Evolutionary conservation across 2,797 vertebrate genomes (phyloP).

Genomic region (Oryzias dopingdopingensis): DNA sequence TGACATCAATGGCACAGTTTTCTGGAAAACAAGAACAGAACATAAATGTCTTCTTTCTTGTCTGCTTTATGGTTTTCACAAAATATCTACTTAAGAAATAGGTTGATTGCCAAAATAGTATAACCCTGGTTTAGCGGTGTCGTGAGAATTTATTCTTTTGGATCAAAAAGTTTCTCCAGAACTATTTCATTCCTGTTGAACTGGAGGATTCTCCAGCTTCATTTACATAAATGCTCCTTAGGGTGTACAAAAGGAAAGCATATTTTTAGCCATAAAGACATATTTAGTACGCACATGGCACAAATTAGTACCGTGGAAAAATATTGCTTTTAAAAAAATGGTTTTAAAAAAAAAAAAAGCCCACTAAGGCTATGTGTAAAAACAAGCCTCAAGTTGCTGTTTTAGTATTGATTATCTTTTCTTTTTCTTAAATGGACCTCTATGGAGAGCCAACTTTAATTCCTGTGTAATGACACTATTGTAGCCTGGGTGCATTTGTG

Average conservation of each 20-base stretch:
- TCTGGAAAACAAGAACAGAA: conserved; percentile 19
- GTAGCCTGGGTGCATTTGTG: conserved; percentile 58
- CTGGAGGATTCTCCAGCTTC: background rate
- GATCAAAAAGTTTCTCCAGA: conserved; percentile 12
- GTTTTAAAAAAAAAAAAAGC: conserved; percentile 18
- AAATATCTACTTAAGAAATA: conserved; percentile 34
- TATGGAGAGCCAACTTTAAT: conserved; percentile 39
- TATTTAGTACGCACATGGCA: conserved; percentile 20
- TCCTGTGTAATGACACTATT: conserved; percentile 58
- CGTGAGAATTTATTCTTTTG: conserved; percentile 18
- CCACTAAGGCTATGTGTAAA: conserved; percentile 37
- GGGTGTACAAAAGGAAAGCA: conserved; percentile 10
- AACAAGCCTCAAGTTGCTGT: conserved; percentile 52
- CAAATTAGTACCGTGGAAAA: conserved; percentile 33
- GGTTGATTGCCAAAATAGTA: conserved; percentile 37
- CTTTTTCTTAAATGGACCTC: conserved; percentile 40
- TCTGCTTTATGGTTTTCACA: conserved; percentile 34
- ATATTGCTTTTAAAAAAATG: conserved; percentile 3
- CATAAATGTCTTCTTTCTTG: conserved; percentile 20
- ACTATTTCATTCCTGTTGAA: conserved; percentile 1
- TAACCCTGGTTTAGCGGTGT: conserved; percentile 27
- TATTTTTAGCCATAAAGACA: conserved; percentile 34
- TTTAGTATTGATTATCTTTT: conserved; percentile 52
- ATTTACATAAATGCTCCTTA: conserved; percentile 4
- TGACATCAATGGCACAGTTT: background rate